These are phyloP conservation scores for Pterocles orientalis DNA, from an alignment of 2,113 vertebrate genomes.

Conservation along the genomic window DNA sequence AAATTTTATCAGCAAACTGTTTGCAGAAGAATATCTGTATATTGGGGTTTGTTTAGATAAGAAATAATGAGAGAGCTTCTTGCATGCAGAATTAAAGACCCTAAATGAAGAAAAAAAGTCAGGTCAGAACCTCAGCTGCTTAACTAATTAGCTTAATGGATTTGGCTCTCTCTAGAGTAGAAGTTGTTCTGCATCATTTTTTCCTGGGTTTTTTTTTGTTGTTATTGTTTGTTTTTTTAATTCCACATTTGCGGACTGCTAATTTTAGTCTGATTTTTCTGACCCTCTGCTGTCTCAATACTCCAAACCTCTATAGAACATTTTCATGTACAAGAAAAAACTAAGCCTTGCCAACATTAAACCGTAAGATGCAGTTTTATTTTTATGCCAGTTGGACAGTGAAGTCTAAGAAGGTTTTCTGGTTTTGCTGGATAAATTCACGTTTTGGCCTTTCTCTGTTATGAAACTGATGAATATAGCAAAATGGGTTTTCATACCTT, in stretches of 20 bases:
- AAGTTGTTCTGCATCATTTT: constrained; percentile 1
- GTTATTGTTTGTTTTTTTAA: background rate
- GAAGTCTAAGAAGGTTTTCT: background rate
- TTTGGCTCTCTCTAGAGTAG: background rate
- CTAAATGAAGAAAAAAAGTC: constrained; percentile 3
- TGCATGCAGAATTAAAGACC: background rate
- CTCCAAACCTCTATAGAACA: background rate
- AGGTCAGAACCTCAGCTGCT: constrained; percentile 12
- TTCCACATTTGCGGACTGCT: background rate
- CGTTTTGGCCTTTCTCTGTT: constrained; percentile 24
- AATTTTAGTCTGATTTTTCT: background rate
- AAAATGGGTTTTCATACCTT: constrained; percentile 15
- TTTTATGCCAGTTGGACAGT: background rate
- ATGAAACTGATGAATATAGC: constrained; percentile 25
- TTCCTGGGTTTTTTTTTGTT: background rate
- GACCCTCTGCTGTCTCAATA: background rate
- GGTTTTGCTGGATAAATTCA: background rate
- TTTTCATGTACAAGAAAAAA: background rate
- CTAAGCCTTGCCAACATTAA: background rate
- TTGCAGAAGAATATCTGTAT: background rate
- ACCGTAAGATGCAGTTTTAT: background rate
- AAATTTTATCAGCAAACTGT: background rate
- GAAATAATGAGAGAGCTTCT: constrained; percentile 3
- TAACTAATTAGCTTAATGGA: constrained; percentile 18
- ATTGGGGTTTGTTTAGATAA: background rate